Evolutionary conservation across 2,113 vertebrate genomes (phyloP).

Genomic region (Tupaia chinensis): DNA sequence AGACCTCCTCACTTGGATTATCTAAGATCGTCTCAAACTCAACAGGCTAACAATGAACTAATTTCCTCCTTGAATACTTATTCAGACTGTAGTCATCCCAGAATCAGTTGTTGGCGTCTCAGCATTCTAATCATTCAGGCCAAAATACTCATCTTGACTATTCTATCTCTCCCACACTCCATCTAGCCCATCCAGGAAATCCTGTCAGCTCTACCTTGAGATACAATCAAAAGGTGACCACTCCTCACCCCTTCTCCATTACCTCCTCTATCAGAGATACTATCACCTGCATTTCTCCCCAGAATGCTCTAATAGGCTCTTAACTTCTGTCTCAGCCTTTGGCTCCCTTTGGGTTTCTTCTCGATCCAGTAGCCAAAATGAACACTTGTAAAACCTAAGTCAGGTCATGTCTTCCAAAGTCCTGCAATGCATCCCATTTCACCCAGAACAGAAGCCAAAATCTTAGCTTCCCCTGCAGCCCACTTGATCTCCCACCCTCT

Average conservation of each 20-base stretch:
- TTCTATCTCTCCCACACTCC: neutral
- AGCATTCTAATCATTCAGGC: neutral
- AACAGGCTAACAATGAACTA: neutral
- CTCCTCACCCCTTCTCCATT: no score
- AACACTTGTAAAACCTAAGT: neutral
- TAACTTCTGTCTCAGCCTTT: no score
- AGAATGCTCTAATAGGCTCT: neutral
- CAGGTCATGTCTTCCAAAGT: neutral
- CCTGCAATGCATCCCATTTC: neutral
- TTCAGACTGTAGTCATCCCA: neutral
- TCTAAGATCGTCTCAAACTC: neutral
- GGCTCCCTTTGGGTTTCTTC: neutral
- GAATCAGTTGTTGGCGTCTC: neutral
- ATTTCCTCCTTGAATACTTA: neutral
- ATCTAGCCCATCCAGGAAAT: neutral
- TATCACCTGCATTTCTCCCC: neutral
- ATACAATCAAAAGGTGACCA: neutral
- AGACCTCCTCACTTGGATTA: neutral
- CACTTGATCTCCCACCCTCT: neutral
- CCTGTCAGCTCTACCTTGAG: neutral
- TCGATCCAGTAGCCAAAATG: neutral
- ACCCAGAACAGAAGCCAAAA: neutral
- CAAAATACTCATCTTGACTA: neutral
- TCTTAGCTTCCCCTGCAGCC: neutral
- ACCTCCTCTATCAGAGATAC: neutral